Evolutionary conservation across 1,140 invertebrate species (phyloP).

Genomic region (Drosophila arizonae): DNA sequence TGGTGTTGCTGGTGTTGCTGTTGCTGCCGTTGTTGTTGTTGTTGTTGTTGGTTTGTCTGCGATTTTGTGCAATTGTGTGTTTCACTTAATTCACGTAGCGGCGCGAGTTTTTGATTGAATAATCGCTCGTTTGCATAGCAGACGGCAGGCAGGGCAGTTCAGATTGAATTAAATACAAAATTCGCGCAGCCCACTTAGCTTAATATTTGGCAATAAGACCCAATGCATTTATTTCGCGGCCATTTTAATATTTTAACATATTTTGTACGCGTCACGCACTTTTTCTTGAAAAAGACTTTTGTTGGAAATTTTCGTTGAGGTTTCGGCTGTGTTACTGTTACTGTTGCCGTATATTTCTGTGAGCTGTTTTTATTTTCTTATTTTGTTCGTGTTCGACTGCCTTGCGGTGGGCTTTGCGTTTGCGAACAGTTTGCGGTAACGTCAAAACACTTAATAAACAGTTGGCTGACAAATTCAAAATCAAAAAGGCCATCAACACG

Average conservation of each 20-base stretch:
- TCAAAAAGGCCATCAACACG: constrained; percentile 77
- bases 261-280: constrained; percentile 37
- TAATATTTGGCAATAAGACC: constrained; percentile 43
- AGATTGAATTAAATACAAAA: constrained; percentile 42
- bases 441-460: constrained; percentile 82
- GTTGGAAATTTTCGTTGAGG: constrained; percentile 2
- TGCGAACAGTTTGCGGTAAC: constrained; percentile 76
- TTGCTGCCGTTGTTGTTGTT: constrained; percentile 37
- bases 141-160: constrained; percentile 12
- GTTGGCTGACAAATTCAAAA: constrained; percentile 81
- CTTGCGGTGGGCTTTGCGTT: constrained; percentile 42
- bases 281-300: constrained; percentile 14
- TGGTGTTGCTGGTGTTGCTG: constrained; percentile 16
- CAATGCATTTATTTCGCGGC: constrained; percentile 33
- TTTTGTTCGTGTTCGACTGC: not conserved
- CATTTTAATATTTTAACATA: constrained; percentile 43
- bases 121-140: constrained; percentile 77
- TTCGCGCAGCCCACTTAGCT: constrained; percentile 23
- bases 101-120: constrained; percentile 79
- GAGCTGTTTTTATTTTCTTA: not conserved
- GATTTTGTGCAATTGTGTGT: constrained; percentile 69
- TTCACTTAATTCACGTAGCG: constrained; percentile 80
- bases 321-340: not conserved
- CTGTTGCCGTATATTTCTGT: not conserved
- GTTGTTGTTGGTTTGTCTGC: constrained; percentile 37